A percentile compares a stretch with the other conserved stretches of the same genome.
These are phyloP conservation scores for Zaprionus camerounensis DNA, from an alignment of 1,140 invertebrate species.

Conservation along the genomic window DNA sequence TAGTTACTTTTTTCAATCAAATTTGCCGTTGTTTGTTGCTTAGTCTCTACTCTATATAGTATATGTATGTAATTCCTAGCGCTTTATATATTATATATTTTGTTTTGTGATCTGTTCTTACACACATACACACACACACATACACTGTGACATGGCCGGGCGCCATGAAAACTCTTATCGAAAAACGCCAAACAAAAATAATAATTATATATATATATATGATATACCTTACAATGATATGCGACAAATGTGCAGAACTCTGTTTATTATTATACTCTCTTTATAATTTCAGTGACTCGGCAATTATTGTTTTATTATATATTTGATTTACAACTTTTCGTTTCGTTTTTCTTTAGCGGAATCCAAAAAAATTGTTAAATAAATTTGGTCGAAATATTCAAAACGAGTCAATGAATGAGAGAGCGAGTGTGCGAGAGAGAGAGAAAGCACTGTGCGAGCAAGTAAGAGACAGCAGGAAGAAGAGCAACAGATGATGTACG, in stretches of 20 bases:
- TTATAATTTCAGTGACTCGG: neutral
- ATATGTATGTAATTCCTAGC: conserved; percentile 28
- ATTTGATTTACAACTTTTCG: neutral
- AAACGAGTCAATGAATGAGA: neutral
- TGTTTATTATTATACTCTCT: neutral
- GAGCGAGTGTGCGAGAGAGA: neutral
- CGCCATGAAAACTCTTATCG: conserved; percentile 42
- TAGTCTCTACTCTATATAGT: conserved; percentile 5
- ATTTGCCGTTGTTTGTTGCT: conserved; percentile 32
- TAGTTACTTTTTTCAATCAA: conserved; percentile 10
- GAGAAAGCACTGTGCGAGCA: neutral
- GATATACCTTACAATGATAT: neutral
- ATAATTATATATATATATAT: conserved; percentile 23
- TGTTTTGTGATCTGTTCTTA: conserved; percentile 50
- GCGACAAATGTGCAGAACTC: neutral
- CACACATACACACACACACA: conserved; percentile 9
- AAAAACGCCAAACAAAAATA: conserved; percentile 14
- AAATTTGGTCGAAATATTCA: neutral
- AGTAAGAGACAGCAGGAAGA: neutral
- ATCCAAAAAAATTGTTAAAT: neutral
- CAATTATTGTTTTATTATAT: neutral
- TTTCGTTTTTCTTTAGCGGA: neutral
- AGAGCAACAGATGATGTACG: no score
- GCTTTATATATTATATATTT: conserved; percentile 31
- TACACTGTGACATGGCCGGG: conserved; percentile 62